A percentile compares a stretch with the other conserved stretches of the same genome.
Conservation (phyloP, 2,113 vertebrate genomes). For the Hiodon tergisus region DNA sequence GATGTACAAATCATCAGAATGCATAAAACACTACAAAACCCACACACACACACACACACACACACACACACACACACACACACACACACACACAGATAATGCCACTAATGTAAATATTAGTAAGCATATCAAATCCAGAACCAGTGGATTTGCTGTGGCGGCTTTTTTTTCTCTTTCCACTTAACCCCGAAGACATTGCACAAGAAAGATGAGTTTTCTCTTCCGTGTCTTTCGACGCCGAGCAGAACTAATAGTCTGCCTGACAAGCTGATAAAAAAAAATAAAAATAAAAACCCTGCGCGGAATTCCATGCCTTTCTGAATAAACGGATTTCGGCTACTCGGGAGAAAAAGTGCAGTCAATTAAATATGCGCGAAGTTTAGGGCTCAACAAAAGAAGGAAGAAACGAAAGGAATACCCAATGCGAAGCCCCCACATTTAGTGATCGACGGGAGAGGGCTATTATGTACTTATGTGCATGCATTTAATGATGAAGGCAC, state of each 20-base stretch:
- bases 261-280: conserved; percentile 33
- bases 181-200: conserved; percentile 9
- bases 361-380: conserved; percentile 42
- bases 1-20: too few relatives aligned
- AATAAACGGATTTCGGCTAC: conserved; percentile 38
- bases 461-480: neutral
- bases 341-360: conserved; percentile 30
- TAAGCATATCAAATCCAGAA: neutral
- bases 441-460: neutral
- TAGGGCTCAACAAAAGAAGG: conserved; percentile 31
- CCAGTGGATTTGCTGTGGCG: neutral
- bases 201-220: neutral
- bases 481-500: neutral
- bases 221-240: conserved; percentile 4
- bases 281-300: neutral
- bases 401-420: conserved; percentile 33
- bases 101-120: neutral
- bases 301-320: conserved; percentile 34
- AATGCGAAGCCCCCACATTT: conserved; percentile 16
- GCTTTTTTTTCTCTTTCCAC: neutral
- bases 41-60: neutral
- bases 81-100: neutral
- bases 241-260: conserved; percentile 34
- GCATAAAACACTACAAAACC: too few relatives aligned
- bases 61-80: neutral